These are phyloP conservation scores for Choristoneura rosaceana DNA, from an alignment of 2,888 invertebrate genomes.

Conservation along the genomic window DNA sequence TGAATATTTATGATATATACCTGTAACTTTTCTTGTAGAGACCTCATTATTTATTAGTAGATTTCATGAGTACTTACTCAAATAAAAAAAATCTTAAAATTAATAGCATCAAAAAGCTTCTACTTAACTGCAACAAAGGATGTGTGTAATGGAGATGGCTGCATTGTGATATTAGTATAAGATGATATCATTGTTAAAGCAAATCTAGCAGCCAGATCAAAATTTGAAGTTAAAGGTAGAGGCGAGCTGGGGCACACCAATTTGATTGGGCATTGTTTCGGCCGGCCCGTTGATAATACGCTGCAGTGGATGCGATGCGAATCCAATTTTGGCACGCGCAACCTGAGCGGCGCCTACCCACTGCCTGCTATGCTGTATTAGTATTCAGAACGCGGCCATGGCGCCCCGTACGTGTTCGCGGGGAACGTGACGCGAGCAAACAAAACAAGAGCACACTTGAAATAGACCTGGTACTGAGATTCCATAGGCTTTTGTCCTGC, in stretches of 20 bases:
- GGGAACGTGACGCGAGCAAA: slow-evolving; percentile 70
- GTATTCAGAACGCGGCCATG: slow-evolving; percentile 60
- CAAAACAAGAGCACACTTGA: slow-evolving; percentile 67
- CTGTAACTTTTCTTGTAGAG: too few relatives aligned
- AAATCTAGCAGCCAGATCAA: slow-evolving; percentile 45
- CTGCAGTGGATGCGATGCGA: slow-evolving; percentile 66
- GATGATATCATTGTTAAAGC: slow-evolving; percentile 30
- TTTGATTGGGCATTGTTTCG: slow-evolving; percentile 81
- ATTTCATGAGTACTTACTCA: too few relatives aligned
- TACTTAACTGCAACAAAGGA: too few relatives aligned
- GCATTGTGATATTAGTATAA: background rate
- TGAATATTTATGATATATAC: too few relatives aligned
- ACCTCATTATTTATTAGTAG: too few relatives aligned
- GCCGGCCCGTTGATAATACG: slow-evolving; percentile 60
- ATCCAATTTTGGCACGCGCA: slow-evolving; percentile 74
- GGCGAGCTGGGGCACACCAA: slow-evolving; percentile 55
- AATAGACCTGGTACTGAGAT: slow-evolving; percentile 58
- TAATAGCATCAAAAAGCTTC: too few relatives aligned
- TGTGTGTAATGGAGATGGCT: too few relatives aligned
- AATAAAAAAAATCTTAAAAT: too few relatives aligned
- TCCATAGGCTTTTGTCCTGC: slow-evolving; percentile 36
- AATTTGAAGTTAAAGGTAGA: slow-evolving; percentile 40
- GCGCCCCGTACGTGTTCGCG: slow-evolving; percentile 65
- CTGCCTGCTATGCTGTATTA: slow-evolving; percentile 56
- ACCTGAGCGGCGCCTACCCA: slow-evolving; percentile 54